Evolutionary conservation across 2,113 vertebrate genomes (phyloP).

Genomic region (Microtus oregoni): DNA sequence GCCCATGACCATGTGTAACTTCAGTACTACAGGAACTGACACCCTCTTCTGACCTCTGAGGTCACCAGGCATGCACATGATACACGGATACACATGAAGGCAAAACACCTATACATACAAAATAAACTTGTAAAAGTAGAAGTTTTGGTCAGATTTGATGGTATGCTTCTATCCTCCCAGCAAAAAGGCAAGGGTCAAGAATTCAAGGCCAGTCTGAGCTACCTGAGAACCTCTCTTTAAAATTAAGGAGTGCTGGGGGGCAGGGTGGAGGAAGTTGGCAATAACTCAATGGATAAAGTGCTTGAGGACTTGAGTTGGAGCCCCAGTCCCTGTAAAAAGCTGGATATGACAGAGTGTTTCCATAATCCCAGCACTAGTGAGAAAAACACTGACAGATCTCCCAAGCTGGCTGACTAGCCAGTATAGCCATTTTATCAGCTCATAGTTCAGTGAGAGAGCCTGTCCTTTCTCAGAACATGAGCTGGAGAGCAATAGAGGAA

Average conservation of each 20-base stretch:
- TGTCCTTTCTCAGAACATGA: background rate
- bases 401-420: background rate
- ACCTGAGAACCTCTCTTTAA: background rate
- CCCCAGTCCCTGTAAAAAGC: background rate
- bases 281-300: background rate
- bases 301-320: background rate
- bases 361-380: background rate
- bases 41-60: background rate
- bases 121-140: background rate
- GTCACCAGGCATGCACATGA: background rate
- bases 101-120: background rate
- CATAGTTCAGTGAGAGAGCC: background rate
- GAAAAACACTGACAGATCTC: background rate
- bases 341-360: no score
- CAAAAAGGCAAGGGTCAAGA: background rate
- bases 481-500: background rate
- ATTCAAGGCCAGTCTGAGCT: background rate
- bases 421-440: background rate
- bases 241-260: background rate
- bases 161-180: background rate
- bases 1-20: background rate
- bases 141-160: background rate
- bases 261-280: background rate
- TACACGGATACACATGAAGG: background rate
- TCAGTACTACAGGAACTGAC: background rate